phyloP scores from a whole-genome alignment of 1,140 invertebrate genomes.

The Diabrotica virgifera region DNA sequence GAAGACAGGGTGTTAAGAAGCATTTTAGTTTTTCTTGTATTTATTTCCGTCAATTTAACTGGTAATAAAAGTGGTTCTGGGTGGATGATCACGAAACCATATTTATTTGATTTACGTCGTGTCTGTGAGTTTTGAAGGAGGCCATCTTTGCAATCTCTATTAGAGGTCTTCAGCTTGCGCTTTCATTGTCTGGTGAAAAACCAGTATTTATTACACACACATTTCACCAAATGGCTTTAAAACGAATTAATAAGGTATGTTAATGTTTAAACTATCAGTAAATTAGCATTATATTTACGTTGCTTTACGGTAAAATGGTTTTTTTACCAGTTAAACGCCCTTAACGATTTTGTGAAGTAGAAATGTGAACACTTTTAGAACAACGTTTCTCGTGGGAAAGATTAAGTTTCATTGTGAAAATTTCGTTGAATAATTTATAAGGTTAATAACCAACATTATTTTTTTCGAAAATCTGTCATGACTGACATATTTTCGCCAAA shows the following conservation, averaged over 20 bases:
- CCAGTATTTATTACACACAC: conserved; percentile 58
- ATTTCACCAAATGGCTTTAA: conserved; percentile 83
- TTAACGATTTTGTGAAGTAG: conserved; percentile 52
- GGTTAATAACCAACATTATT: neutral
- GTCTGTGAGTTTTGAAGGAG: conserved; percentile 60
- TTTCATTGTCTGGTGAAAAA: conserved; percentile 63
- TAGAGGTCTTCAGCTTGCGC: conserved; percentile 63
- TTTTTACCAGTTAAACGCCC: conserved; percentile 50
- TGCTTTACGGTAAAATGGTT: conserved; percentile 24
- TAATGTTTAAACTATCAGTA: conserved; percentile 37
- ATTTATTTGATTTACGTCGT: conserved; percentile 56
- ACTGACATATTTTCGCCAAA: neutral
- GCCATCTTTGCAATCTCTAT: conserved; percentile 66
- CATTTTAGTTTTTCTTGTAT: conserved; percentile 24
- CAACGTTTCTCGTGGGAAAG: conserved; percentile 14
- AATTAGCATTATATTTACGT: conserved; percentile 18
- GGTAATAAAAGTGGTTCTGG: conserved; percentile 10
- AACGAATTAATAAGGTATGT: conserved; percentile 94
- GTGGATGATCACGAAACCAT: conserved; percentile 27
- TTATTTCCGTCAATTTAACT: conserved; percentile 10
- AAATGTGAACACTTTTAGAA: conserved; percentile 46
- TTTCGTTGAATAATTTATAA: conserved; percentile 4
- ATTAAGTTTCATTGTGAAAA: conserved; percentile 8
- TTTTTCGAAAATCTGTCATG: neutral
- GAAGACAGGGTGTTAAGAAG: conserved; percentile 23